Percentiles rank a stretch among this genome's conserved stretches.
These are phyloP conservation scores for Eulemur albifrons DNA, from an alignment of 2,797 vertebrate genomes.

Conservation along the genomic window DNA sequence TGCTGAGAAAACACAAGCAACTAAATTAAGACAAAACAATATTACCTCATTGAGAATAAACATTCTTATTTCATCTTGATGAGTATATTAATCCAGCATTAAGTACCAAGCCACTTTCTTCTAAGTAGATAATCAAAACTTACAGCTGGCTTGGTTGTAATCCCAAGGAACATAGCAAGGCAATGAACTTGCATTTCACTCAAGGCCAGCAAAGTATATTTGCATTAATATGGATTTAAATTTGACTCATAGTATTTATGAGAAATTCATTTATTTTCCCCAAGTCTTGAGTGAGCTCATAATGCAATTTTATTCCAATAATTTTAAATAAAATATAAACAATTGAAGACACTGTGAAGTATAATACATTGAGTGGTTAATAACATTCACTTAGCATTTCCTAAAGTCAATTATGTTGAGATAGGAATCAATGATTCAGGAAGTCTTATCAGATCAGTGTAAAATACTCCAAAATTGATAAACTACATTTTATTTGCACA, in stretches of 20 bases:
- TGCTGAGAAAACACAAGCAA: background rate
- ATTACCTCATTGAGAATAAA: background rate
- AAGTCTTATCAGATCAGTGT: slow-evolving; percentile 8
- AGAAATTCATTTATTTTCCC: background rate
- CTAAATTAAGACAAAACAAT: background rate
- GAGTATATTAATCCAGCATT: background rate
- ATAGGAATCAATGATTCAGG: background rate
- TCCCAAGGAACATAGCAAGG: background rate
- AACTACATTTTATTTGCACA: slow-evolving; percentile 4
- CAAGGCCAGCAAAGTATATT: background rate
- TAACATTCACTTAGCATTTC: slow-evolving; percentile 17
- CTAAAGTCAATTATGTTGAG: slow-evolving; percentile 32
- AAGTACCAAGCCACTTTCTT: background rate
- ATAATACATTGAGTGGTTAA: background rate
- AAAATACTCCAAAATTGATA: background rate
- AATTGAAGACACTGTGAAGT: background rate
- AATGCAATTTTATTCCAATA: slow-evolving; percentile 7
- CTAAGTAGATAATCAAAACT: background rate
- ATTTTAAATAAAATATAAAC: slow-evolving; percentile 40
- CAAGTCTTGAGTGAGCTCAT: background rate
- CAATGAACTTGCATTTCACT: background rate
- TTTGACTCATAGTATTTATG: slow-evolving; percentile 6
- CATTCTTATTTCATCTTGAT: background rate
- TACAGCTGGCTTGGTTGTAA: background rate
- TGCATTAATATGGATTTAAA: slow-evolving; percentile 9